Base-by-base conservation (phyloP, 2,797 vertebrate genomes). In the Gambelia wislizenii region DNA sequence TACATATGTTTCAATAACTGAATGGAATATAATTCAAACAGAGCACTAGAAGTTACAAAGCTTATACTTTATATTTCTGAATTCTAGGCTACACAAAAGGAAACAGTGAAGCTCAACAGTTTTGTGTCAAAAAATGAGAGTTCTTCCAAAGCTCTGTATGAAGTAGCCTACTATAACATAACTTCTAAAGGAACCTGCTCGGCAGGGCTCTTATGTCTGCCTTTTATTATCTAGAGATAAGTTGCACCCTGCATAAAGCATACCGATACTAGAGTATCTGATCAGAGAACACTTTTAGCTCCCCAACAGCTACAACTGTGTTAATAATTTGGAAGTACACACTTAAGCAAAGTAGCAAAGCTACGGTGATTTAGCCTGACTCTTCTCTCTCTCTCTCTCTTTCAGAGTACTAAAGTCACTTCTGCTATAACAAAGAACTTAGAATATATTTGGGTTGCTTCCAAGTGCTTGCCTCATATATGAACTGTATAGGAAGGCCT, bases 201-300 rank as follows among this genome's bases (percentile, higher is more conserved):
- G 78, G 86, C 85, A 93, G 91, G 87, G 81, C 69, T 92, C 87
- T 92, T 93, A 93, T 92, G 92, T 91, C 87, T 92, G 80, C 70
- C 88, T 96, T 93, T 91, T 87, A 54, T 10, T 84, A 86, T 89
- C 86, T 92, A 36, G 75, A 91, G 89, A 92, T 74, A 84, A 83
- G 88, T 87, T 95, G 84, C 54, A 36, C 70, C 84, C 76, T 0
- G 25, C 59, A 82, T 87, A 87, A 94, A 94, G 85, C 89, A 93
- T 59, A 83, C 89, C 89, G 91, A 90, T 49, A 86, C 12, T 1
- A 83, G 86, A 91, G 33, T 69, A 82, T 61, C 75, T 90, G 91
- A 96, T 96, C 91, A 96, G 92, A 96, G 94, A 93, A 91, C 79
- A 91, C 81, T 91, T 95, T 92, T 93, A 88, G 79, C 59, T 88